Evolutionary conservation across 2,888 invertebrate genomes (phyloP), one percentile per base, ranked within the genome.

Genomic region (Lithophane ornitopus): DNA sequence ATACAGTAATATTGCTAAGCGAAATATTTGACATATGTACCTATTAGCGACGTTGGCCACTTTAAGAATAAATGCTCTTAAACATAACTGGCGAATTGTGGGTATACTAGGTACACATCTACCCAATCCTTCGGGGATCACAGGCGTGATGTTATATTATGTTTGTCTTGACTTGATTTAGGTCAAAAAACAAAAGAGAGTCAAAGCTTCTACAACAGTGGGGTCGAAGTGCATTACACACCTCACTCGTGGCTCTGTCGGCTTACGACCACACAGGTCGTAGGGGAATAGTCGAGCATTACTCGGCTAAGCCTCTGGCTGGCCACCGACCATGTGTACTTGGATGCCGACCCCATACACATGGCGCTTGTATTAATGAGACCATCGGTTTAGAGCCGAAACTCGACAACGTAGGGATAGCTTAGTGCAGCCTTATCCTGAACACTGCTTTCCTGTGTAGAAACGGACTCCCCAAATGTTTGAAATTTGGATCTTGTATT

Each of bases 361-460:
- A 28, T 59, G 28, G 49, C 16, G 44, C 49, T 2, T 41, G 3
- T 41, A 7, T 14, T 26, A 74, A 49, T 74, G 59, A 58, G 58
- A 39, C 73, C 39, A n/a, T 70, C 72, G 70, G 54, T n/a, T 70
- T 72, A 19, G 28, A 74, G 61, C 74, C 74, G 61, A 61, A 61
- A 74, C 73, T 74, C 41, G 74, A 61, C 41, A 3, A 61, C 74
- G 3, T 41, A 22, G 9, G 74, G 74, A 74, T 49, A 74, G 41
- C 3, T 74, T 9, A 22, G n/a, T 14, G 74, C 74, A 74, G 74
- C 41, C n/a, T 28, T 74, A 28, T 74, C 74, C 61, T 34, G 75
- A 62, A 44, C n/a, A 62, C 74, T 74, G 75, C 61, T 0, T 74
- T 44, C n/a, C 74, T 74, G 74, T 52, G 75, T 74, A 62, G 75